Base-by-base conservation (phyloP, 2,888 invertebrate genomes). In the Stenoptilia bipunctidactyla region DNA sequence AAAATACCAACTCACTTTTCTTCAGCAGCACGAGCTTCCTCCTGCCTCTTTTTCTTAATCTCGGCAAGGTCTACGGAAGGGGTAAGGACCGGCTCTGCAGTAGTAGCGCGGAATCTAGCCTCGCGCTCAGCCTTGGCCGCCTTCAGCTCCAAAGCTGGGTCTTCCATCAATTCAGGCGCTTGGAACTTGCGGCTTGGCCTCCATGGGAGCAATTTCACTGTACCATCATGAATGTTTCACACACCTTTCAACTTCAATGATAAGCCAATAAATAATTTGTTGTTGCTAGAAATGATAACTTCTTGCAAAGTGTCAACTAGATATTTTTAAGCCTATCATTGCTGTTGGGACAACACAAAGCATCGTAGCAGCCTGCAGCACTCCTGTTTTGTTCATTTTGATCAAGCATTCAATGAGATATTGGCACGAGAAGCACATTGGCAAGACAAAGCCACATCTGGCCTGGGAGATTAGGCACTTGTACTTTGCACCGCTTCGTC, bases 131-230 rank as follows among this genome's bases (percentile, higher is more conserved):
- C 89, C 59, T 89, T 86, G 39, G 87, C 84, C 37, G 88, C 88
- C 55, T 88, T 88, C 46, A 88, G 65, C 54, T 90, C 88, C 45
- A 82, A 59, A 42, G 72, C 79, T 12, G 86, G 86, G 54, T 89
- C 88, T 49, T 89, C 88, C 66, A 88, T 73, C 40, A 69, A 66
- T 55, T 82, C 70, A 41, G 85, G 86, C 45, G 80, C 80, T 65
- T 88, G 86, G 75, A 91, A 91, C 68, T 87, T 89, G 65, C 90
- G 86, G 61, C 89, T 87, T 56, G 90, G 88, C 60, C 90, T 88
- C 67, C 86, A 84, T 50, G 90, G 88, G 49, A 89, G 86, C 80
- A 90, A 85, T 59, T 87, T 86, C 52, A 86, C 85, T 86, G 85
- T 70, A 73, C 70, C 75, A 61, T 66, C 72, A 73, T 72, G 67